Percentiles rank a stretch among this genome's conserved stretches.
Evolutionary conservation across 2,888 invertebrate genomes (phyloP).

Genomic region (Callimorpha dominula): DNA sequence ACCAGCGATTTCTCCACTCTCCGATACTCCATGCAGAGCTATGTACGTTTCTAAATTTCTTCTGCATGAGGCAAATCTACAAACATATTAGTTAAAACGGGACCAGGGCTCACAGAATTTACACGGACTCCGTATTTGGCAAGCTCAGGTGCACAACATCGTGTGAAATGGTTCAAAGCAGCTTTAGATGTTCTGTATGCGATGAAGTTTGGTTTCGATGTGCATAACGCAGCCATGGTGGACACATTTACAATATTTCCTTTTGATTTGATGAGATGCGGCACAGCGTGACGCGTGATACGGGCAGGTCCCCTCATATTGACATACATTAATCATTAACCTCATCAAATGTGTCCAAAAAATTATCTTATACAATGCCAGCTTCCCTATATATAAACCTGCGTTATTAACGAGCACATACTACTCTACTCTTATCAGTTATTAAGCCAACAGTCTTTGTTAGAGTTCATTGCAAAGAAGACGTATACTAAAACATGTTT

Average conservation of each 20-base stretch:
- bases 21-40: constrained; percentile 56
- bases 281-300: too few species aligned
- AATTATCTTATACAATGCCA: constrained; percentile 37
- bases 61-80: background rate
- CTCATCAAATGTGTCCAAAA: constrained; percentile 52
- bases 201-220: too few species aligned
- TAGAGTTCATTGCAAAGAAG: background rate
- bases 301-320: too few species aligned
- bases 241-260: too few species aligned
- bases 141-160: too few species aligned
- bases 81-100: too few species aligned
- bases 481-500: constrained; percentile 25
- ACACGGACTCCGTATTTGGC: too few species aligned
- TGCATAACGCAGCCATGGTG: too few species aligned
- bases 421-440: constrained; percentile 28
- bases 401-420: constrained; percentile 64
- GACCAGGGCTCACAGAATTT: too few species aligned
- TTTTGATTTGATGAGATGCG: too few species aligned
- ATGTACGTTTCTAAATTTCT: background rate
- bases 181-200: too few species aligned
- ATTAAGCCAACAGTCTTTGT: background rate
- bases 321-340: constrained; percentile 37
- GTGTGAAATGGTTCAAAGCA: too few species aligned
- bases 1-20: constrained; percentile 57
- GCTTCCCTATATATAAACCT: constrained; percentile 34